phyloP scores from a whole-genome alignment of 2,888 invertebrate genomes.

The Yponomeuta malinellus region DNA sequence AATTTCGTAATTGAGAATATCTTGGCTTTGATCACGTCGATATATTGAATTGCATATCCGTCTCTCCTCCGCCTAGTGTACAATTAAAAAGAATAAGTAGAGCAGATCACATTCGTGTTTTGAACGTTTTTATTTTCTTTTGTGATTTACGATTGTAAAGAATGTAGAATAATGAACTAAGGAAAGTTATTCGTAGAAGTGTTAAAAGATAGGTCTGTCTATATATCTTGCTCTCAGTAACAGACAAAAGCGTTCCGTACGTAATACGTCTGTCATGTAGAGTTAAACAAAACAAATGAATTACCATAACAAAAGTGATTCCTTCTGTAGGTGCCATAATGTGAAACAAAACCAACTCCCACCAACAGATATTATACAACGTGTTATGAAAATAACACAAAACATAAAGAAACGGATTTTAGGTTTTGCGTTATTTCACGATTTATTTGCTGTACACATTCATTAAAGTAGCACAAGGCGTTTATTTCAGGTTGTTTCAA shows the following conservation, averaged over 20 bases:
- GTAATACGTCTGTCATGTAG: not conserved
- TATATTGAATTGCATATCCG: not conserved
- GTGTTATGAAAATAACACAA: not conserved
- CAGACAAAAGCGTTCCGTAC: not conserved
- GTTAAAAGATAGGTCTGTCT: not conserved
- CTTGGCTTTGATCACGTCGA: not conserved
- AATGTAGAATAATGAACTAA: not conserved
- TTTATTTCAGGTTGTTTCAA: not conserved
- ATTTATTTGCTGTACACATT: not conserved
- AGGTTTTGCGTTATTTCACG: no score
- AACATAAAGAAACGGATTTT: not conserved
- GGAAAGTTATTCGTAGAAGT: not conserved
- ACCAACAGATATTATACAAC: not conserved
- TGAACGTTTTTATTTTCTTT: not conserved
- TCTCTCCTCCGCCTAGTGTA: not conserved
- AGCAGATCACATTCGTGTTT: constrained; percentile 1
- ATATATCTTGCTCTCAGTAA: not conserved
- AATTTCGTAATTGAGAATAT: no score
- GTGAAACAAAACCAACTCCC: not conserved
- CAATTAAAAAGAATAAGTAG: constrained; percentile 2
- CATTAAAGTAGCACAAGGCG: not conserved
- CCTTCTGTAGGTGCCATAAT: not conserved
- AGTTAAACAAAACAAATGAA: not conserved
- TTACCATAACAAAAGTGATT: not conserved
- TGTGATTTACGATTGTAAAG: not conserved